These are phyloP conservation scores for Hypotaenidia okinawae DNA, from an alignment of 2,797 vertebrate species.

Conservation along the genomic window DNA sequence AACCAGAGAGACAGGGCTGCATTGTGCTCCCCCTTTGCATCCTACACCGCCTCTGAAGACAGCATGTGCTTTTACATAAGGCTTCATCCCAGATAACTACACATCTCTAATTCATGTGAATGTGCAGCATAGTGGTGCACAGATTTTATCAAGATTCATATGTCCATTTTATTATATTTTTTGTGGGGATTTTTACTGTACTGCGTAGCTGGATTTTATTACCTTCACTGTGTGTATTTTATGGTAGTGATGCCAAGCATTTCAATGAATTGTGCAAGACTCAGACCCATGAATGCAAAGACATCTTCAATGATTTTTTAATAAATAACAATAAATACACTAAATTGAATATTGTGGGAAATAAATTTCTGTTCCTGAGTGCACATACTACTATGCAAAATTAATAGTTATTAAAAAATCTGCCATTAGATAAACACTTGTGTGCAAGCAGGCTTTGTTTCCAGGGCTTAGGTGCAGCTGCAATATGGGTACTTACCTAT, in stretches of 20 bases:
- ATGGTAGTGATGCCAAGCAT: conserved; percentile 43
- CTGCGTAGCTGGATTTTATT: conserved; percentile 49
- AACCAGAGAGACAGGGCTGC: not conserved
- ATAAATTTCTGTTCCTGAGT: not conserved
- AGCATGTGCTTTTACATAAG: not conserved
- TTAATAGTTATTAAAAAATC: not conserved
- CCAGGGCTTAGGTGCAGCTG: not conserved
- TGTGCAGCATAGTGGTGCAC: not conserved
- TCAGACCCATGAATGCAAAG: conserved; percentile 6
- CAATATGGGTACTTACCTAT: not conserved
- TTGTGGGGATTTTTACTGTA: conserved; percentile 61
- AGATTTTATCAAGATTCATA: conserved; percentile 52
- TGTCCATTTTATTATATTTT: conserved; percentile 58
- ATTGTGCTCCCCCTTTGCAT: not conserved
- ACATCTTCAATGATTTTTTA: not conserved
- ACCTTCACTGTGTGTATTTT: conserved; percentile 48
- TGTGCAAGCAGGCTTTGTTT: not conserved
- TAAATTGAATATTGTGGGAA: not conserved
- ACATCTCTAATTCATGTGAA: not conserved
- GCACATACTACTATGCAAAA: not conserved
- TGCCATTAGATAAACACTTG: not conserved
- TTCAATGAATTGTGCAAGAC: conserved; percentile 53
- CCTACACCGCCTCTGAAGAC: not conserved
- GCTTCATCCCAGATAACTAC: not conserved
- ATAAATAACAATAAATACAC: conserved; percentile 20